phyloP scores from a whole-genome alignment of 2,888 invertebrate genomes.

The Cyrtodaria siliqua region DNA sequence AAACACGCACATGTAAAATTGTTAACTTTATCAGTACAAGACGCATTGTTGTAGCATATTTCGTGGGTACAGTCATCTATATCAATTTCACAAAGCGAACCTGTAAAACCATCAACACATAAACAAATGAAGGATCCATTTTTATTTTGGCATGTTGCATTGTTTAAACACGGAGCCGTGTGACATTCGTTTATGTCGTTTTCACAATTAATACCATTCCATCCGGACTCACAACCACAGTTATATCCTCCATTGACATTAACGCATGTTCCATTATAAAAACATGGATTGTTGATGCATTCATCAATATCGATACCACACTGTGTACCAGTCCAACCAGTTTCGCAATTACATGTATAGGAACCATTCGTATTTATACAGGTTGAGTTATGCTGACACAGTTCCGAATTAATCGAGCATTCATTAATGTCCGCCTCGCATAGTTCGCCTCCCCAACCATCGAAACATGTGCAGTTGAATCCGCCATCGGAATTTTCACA shows the following conservation, averaged over 20 bases:
- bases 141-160: slow-evolving; percentile 10
- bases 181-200: slow-evolving; percentile 14
- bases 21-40: slow-evolving; percentile 9
- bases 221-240: neutral
- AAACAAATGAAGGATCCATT: slow-evolving; percentile 3
- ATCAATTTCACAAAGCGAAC: slow-evolving; percentile 10
- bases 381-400: neutral
- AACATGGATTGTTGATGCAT: neutral
- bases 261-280: neutral
- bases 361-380: neutral
- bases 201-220: slow-evolving; percentile 3
- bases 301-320: slow-evolving; percentile 4
- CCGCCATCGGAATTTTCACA: neutral
- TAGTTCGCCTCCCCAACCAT: neutral
- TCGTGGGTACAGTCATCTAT: slow-evolving; percentile 12
- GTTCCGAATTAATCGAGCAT: neutral
- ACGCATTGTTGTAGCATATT: slow-evolving; percentile 1
- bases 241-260: slow-evolving; percentile 2
- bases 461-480: neutral
- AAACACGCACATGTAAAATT: too few species aligned
- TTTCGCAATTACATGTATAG: neutral
- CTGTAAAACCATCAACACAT: slow-evolving; percentile 15
- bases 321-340: neutral
- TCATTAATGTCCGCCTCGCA: neutral
- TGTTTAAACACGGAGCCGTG: slow-evolving; percentile 5